Evolutionary conservation across 2,797 vertebrate genomes (phyloP).

Genomic region (Tapera naevia): DNA sequence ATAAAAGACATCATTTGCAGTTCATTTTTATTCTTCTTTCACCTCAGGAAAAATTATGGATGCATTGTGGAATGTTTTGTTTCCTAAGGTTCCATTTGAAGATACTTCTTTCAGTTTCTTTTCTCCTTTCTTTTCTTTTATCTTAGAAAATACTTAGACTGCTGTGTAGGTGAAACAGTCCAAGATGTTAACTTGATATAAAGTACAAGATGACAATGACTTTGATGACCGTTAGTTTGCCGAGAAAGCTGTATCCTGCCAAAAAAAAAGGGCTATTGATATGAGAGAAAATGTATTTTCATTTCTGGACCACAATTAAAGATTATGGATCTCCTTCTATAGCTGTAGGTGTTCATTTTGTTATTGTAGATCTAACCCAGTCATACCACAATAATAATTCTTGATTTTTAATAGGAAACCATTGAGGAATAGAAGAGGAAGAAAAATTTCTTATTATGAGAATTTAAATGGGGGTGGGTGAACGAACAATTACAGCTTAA

Average conservation of each 20-base stretch:
- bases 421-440: not conserved
- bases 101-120: not conserved
- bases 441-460: not conserved
- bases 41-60: not conserved
- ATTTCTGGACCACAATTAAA: not conserved
- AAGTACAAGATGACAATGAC: not conserved
- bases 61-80: not conserved
- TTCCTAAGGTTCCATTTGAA: not conserved
- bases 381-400: not conserved
- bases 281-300: not conserved
- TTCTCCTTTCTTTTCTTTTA: not conserved
- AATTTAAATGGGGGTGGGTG: not conserved
- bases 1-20: not conserved
- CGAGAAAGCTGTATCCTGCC: not conserved
- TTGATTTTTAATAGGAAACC: not conserved
- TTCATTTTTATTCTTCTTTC: not conserved
- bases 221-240: not conserved
- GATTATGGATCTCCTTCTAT: not conserved
- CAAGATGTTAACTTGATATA: not conserved
- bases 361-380: not conserved
- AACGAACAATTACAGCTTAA: not conserved
- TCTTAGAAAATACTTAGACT: not conserved
- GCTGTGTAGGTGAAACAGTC: not conserved
- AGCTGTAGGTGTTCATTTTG: not conserved
- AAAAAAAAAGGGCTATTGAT: not conserved